Evolutionary conservation across 2,113 vertebrate genomes (phyloP), one percentile per base, ranked within the genome.

Genomic region (Fulica atra): DNA sequence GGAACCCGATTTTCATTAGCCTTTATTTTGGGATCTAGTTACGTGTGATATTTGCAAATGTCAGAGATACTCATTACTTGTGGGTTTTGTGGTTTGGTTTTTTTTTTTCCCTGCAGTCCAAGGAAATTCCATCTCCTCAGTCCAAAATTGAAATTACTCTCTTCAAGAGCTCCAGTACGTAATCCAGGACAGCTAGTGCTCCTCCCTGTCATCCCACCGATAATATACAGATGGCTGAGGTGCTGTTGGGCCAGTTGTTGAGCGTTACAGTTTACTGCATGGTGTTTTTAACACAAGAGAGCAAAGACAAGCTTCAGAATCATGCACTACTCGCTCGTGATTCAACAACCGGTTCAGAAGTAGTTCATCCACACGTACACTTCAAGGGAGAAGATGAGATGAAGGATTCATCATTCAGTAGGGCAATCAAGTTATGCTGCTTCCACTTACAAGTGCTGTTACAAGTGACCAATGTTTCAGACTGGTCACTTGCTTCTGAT

Each of bases 341-440:
- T 63, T 42, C 21, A 61, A 51, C 29, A n/a, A 2, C 21, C 7
- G 3, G 28, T 54, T 72, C 72, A 66, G 38, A 35, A 73, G 60
- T n/a, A 63, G 53, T 60, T 68, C 15, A 18, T 33, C 46, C 48
- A 21, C 13, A 4, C 1, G 5, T 44, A 25, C 4, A 0, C 29
- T 63, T 68, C 4, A 7, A 33, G n/a, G 23, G 17, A 36, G 26
- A 46, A 12, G 25, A 11, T 35, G 26, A 66, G 10, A 13, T 65
- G 17, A 46, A 44, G 31, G 7, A 50, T 63, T 42, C 42, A 69
- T 68, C 63, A 18, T 17, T 46, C 26, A 50, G 35, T 18, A 15
- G 11, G 16, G 46, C 0, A 0, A 40, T 79, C 21, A 68, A 33
- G 60, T 20, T 46, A 1, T 28, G 29, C 15, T 40, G 24, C 17